Evolutionary conservation across 2,797 vertebrate species (phyloP), one percentile per base, ranked within the genome.

Genomic region (Podarcis lilfordi): DNA sequence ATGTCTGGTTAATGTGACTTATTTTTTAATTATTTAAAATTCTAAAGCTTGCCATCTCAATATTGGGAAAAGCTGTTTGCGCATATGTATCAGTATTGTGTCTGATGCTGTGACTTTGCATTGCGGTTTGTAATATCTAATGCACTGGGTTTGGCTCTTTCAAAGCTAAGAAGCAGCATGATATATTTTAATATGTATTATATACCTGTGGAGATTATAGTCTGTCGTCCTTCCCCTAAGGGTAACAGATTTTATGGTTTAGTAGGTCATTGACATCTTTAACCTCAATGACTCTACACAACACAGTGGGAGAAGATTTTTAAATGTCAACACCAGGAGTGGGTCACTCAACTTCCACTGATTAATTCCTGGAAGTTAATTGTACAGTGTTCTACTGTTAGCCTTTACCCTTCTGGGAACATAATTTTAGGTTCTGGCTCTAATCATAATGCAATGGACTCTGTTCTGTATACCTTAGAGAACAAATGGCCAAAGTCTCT

Each of bases 1-100:
- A 90, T 71, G 72, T 85, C 71, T 85, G 71, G 82, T 90, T 81
- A 84, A 85, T 81, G 45, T 88, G 86, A 74, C 86, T 85, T 89
- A 81, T 87, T 84, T 80, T 76, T 80, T 55, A 88, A 82, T 77
- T 43, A 90, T 43, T 77, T 88, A 45, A 68, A 79, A 86, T 74
- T 50, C 75, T 80, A 87, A 87, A 79, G 21, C 81, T 76, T 85
- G 61, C 68, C 82, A 76, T 84, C 61, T 80, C 43, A 45, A 66
- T 27, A 55, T 9, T 37, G 69, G 75, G 5, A 37, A 55, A 80
- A 75, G 40, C 82, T 55, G 77, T 68, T 84, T 25, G 59, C 4
- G 5, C 69, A 89, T 72, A 75, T 9, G n/a, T 87, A 84, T 90
- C 86, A 74, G 81, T 80, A 23, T 80, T 40, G 5, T 21, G 64